phyloP scores from a whole-genome alignment of 2,797 vertebrate species.

The Cheirogaleus major region DNA sequence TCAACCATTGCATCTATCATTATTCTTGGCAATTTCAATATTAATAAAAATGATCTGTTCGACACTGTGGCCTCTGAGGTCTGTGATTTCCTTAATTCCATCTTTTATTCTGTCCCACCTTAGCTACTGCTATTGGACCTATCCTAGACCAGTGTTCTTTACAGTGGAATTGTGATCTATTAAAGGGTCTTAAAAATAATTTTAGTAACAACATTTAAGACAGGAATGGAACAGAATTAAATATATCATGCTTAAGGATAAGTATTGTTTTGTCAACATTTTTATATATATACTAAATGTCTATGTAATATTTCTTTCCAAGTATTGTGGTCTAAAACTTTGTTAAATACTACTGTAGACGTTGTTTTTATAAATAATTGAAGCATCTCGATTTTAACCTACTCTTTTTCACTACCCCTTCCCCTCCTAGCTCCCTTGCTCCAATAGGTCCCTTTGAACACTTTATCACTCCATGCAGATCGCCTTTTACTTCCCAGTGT shows the following conservation, averaged over 20 bases:
- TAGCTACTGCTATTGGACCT: not conserved
- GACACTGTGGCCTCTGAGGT: not conserved
- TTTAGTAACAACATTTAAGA: not conserved
- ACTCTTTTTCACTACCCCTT: rapidly evolving
- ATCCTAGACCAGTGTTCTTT: not conserved
- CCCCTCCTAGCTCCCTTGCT: not conserved
- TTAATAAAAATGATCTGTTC: not conserved
- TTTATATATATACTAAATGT: not conserved
- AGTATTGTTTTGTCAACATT: not conserved
- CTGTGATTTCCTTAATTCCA: not conserved
- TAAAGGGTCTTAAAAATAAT: not conserved
- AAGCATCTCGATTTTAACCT: not conserved
- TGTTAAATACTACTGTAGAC: not conserved
- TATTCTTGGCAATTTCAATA: not conserved
- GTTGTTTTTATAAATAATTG: not conserved
- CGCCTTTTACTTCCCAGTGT: not conserved
- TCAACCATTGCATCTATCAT: not conserved
- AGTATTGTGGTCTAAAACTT: not conserved
- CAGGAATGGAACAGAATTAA: not conserved
- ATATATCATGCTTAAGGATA: not conserved
- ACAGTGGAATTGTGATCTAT: not conserved
- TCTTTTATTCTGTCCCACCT: not conserved
- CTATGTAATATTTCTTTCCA: not conserved
- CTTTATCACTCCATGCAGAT: not conserved
- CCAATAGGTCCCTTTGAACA: not conserved